Evolutionary conservation across 2,113 vertebrate genomes (phyloP), one percentile per base, ranked within the genome.

Genomic region (Gulo gulo): DNA sequence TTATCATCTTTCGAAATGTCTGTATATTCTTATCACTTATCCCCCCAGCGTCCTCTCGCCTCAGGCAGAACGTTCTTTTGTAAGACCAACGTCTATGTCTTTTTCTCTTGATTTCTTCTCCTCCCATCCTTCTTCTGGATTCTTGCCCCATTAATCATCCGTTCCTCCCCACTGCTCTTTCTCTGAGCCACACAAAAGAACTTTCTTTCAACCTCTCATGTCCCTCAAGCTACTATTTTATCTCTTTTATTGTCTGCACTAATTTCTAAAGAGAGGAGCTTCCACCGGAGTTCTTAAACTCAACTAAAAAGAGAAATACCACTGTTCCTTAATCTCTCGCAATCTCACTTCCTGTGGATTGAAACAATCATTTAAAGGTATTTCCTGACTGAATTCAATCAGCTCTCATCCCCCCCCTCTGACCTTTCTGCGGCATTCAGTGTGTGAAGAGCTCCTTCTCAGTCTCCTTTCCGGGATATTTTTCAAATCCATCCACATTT

Each of bases 151-250:
- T 94, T 88, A 93, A 82, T 94, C 88, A 91, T 47, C 36, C 36
- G 14, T 83, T 86, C 74, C 57, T 71, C 36, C 69, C 6, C 18
- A 90, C 21, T 26, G 26, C n/a, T 81, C 81, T 88, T 84, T 61
- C 83, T 76, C 57, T 76, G 34, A 65, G 45, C 31, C 86, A 73
- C 71, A 52, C 45, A 73, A 78, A 87, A 96, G 74, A 93, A 80
- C 52, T 88, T 45, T 69, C 71, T 74, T 71, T 91, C 69, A 84
- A 65, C 36, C 24, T 86, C 18, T 3, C 3, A 20, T 13, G 15
- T 7, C 85, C 59, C 39, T 79, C 78, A 69, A 88, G 91, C 85
- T 94, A 91, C 79, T 94, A 7, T 45, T 94, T 94, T 88, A 55
- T 94, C n/a, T 87, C 76, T 92, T 45, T 93, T 26, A 12, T 89